Conservation (phyloP, 2,888 invertebrate genomes). For the Danaus chrysippus region DNA sequence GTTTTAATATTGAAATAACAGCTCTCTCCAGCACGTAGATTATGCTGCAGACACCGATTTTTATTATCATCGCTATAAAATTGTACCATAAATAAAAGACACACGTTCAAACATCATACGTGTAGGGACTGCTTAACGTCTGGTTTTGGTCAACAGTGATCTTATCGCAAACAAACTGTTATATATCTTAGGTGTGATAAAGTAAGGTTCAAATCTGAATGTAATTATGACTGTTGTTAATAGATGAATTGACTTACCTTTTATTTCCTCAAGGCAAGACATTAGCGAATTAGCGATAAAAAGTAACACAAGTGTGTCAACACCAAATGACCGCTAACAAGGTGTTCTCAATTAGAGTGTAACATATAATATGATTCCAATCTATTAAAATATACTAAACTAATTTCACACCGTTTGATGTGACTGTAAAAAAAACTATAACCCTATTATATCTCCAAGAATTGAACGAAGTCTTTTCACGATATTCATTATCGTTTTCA, state of each 20-base stretch:
- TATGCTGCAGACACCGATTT: conserved; percentile 16
- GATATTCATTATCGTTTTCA: no score
- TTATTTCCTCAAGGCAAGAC: conserved; percentile 24
- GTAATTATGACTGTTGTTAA: not conserved
- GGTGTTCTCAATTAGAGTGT: conserved; percentile 9
- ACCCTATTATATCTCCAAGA: no score
- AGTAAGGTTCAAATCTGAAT: conserved; percentile 11
- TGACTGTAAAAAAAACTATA: no score
- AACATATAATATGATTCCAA: no score
- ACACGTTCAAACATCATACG: conserved; percentile 21
- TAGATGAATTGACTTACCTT: conserved; percentile 22
- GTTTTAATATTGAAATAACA: not conserved
- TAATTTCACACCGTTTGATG: no score
- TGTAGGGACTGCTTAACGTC: conserved; percentile 20
- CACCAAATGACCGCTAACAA: conserved; percentile 2
- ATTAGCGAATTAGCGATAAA: conserved; percentile 24
- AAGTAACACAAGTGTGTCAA: conserved; percentile 18
- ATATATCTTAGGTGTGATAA: not conserved
- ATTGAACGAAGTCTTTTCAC: no score
- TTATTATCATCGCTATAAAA: conserved; percentile 21
- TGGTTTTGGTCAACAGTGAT: conserved; percentile 15
- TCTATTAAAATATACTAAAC: no score
- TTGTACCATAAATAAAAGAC: conserved; percentile 23
- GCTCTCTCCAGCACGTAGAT: conserved; percentile 2
- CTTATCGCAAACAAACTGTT: not conserved